phyloP scores from a whole-genome alignment of 2,113 vertebrate species.

The Epinephelus moara region DNA sequence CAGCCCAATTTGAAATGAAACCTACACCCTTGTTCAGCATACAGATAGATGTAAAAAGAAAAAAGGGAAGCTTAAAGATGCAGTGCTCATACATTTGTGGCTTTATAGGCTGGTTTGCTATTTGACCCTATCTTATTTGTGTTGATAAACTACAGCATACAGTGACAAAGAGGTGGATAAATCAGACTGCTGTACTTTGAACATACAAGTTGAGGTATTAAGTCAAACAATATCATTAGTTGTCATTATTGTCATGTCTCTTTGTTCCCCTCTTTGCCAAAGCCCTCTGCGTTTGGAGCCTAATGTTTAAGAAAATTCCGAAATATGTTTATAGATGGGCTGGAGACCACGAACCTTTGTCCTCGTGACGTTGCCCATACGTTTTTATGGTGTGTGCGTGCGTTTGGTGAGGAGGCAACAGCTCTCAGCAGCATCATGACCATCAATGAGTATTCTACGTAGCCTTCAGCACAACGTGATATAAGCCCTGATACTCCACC shows the following conservation, averaged over 20 bases:
- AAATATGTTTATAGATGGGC: background rate
- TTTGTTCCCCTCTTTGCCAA: background rate
- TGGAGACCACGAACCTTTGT: background rate
- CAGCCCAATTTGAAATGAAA: too few species aligned
- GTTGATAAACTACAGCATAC: too few species aligned
- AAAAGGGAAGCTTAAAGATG: too few species aligned
- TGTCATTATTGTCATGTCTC: background rate
- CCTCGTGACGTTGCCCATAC: slow-evolving; percentile 42
- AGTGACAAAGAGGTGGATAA: background rate
- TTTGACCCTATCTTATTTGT: too few species aligned
- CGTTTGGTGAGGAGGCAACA: slow-evolving; percentile 6
- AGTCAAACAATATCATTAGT: background rate
- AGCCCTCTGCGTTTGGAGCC: background rate
- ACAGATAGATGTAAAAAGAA: too few species aligned
- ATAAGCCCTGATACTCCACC: slow-evolving; percentile 75
- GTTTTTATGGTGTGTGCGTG: background rate
- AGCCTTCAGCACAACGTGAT: slow-evolving; percentile 64
- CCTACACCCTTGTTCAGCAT: too few species aligned
- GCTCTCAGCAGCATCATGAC: slow-evolving; percentile 51
- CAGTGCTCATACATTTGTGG: too few species aligned
- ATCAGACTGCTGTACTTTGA: slow-evolving; percentile 1
- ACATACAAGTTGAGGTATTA: background rate
- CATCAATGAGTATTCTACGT: slow-evolving; percentile 65
- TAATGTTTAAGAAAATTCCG: background rate
- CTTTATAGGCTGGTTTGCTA: too few species aligned